Evolutionary conservation across 2,113 vertebrate species (phyloP).

Genomic region (Lucifuga dentata): DNA sequence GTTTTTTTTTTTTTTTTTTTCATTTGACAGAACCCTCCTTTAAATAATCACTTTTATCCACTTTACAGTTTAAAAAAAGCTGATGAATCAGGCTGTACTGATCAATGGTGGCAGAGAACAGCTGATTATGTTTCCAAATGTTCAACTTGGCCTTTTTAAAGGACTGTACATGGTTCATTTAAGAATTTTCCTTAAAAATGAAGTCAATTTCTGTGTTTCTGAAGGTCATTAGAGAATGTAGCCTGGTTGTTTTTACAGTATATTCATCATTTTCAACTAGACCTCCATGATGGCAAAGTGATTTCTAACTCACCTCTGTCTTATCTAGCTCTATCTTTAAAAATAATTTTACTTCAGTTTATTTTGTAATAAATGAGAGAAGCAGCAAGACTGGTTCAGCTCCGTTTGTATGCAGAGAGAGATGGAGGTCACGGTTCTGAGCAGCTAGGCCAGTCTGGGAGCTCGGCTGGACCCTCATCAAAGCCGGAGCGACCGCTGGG

Average conservation of each 20-base stretch:
- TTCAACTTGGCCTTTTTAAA: too few relatives aligned
- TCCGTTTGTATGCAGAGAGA: slow-evolving; percentile 29
- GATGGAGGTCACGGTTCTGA: slow-evolving; percentile 47
- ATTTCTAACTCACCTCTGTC: too few relatives aligned
- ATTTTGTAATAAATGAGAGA: slow-evolving; percentile 11
- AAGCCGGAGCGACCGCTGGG: slow-evolving; percentile 3
- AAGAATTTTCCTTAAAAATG: too few relatives aligned
- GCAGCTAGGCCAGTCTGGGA: slow-evolving; percentile 54
- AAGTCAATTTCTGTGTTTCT: too few relatives aligned
- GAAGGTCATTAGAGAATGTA: too few relatives aligned
- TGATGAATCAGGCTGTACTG: too few relatives aligned
- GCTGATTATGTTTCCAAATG: too few relatives aligned
- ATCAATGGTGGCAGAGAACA: too few relatives aligned
- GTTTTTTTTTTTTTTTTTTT: background rate
- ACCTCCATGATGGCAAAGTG: background rate
- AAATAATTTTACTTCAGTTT: slow-evolving; percentile 39
- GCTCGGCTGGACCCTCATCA: slow-evolving; percentile 45
- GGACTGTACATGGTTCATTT: too few relatives aligned
- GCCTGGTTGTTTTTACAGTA: too few relatives aligned
- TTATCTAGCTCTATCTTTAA: slow-evolving; percentile 33
- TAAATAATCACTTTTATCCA: background rate
- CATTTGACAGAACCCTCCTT: background rate
- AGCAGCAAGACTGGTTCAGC: background rate
- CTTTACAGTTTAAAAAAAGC: too few relatives aligned
- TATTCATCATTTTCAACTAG: too few relatives aligned